A percentile compares a stretch with the other conserved stretches of the same genome.
Evolutionary conservation across 2,888 invertebrate genomes (phyloP).

Genomic region (Netelia inedita): DNA sequence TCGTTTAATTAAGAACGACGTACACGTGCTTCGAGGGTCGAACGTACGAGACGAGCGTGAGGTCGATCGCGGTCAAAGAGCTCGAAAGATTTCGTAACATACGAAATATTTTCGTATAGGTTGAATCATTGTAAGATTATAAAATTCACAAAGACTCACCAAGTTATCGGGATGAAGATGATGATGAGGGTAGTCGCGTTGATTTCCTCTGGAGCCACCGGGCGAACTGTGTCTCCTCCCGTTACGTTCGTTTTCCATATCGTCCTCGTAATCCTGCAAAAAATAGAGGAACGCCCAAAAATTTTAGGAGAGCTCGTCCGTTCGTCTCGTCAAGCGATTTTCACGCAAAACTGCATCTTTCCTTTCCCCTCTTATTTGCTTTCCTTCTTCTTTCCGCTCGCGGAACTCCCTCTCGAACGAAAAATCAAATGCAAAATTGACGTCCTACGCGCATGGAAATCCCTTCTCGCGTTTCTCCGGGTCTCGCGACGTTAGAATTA

Average conservation of each 20-base stretch:
- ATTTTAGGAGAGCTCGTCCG: constrained; percentile 31
- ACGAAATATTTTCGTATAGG: neutral
- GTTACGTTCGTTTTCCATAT: constrained; percentile 88
- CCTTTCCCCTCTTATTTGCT: neutral
- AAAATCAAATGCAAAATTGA: neutral
- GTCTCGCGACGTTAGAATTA: neutral
- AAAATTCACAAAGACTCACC: constrained; percentile 79
- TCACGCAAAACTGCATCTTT: neutral
- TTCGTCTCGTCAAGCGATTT: neutral
- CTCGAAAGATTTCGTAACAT: neutral
- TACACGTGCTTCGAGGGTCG: constrained; percentile 1
- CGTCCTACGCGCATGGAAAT: neutral
- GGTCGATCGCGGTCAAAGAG: neutral
- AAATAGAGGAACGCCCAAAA: constrained; percentile 33
- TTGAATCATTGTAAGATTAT: neutral
- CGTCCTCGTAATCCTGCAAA: constrained; percentile 90
- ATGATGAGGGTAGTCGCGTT: constrained; percentile 84
- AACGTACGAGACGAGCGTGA: constrained; percentile 11
- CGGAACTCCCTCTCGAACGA: neutral
- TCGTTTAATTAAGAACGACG: neutral
- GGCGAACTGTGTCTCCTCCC: constrained; percentile 90
- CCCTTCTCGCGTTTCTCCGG: neutral
- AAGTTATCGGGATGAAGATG: constrained; percentile 84
- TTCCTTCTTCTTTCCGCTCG: neutral
- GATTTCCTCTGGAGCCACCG: constrained; percentile 89